These are phyloP conservation scores for Halisarca cf. caerulea DNA, from an alignment of 37 sponge, comb jelly and placozoan genomes.

Conservation along the genomic window DNA sequence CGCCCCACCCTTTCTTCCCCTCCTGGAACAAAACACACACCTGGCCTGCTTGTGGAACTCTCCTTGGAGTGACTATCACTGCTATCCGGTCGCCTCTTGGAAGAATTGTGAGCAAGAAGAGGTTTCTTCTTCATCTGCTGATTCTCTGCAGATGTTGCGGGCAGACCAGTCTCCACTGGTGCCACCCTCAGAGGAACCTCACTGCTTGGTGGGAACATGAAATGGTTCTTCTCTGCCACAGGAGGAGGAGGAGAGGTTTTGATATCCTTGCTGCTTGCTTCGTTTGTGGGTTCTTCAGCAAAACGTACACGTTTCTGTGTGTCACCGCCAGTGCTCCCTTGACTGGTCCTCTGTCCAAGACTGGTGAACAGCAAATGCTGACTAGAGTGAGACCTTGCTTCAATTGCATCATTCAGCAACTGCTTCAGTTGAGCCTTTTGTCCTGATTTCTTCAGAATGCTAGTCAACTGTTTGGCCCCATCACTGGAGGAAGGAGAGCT, in stretches of 20 bases:
- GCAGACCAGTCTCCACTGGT: not conserved
- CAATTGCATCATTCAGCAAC: not conserved
- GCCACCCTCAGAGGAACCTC: not conserved
- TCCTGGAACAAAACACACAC: not conserved
- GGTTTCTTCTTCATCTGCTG: not conserved
- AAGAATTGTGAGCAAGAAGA: too few relatives aligned
- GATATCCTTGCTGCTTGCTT: not conserved
- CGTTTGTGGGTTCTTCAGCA: not conserved
- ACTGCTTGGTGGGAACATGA: not conserved
- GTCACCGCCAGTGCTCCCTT: not conserved
- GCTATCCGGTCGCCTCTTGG: too few relatives aligned
- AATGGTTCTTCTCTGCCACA: not conserved
- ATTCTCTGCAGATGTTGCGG: not conserved
- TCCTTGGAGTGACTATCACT: not conserved
- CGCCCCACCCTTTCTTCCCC: not conserved
- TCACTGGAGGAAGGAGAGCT: not conserved
- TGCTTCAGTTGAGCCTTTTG: slow-evolving; percentile 15
- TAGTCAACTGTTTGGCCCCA: not conserved
- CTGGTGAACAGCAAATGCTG: not conserved
- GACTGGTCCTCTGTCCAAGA: not conserved
- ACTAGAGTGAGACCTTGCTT: not conserved
- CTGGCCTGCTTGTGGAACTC: not conserved
- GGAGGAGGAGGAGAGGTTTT: not conserved
- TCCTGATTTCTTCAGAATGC: slow-evolving; percentile 23
- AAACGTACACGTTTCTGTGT: slow-evolving; percentile 9